Evolutionary conservation across 2,888 invertebrate genomes (phyloP), one percentile per base, ranked within the genome.

Genomic region (Choreutis nemorana): DNA sequence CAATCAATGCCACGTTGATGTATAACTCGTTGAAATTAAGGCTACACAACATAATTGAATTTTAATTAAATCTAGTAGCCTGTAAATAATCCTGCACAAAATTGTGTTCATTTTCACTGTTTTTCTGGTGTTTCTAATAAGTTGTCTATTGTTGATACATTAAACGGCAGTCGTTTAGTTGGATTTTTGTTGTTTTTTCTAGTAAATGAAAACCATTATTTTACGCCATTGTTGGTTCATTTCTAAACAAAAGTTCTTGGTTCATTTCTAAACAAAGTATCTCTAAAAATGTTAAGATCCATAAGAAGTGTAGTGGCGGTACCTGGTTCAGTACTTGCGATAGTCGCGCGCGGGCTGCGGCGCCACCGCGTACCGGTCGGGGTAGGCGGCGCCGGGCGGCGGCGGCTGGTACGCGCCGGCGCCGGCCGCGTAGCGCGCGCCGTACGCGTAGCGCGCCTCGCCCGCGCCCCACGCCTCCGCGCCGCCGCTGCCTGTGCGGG

Each of bases 381-480:
- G 65, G 54, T 77, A 75, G 44, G 23, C 23, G 31, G 68, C 71
- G 43, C 75, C 73, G 47, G 77, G 75, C 44, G 77, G 77, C 43
- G 75, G 72, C 45, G 77, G 75, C 54, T 75, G 73, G 62, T 75
- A 78, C 45, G 62, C 45, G 44, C 59, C 48, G 37, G 55, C 47
- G 51, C 66, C 72, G 44, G 73, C 72, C 36, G 67, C 40, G 46
- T 75, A 75, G 60, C 73, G 73, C 10, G 39, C 36, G 25, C 42
- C 41, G 35, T 49, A 42, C 32, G 48, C 53, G 53, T 71, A 72
- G 23, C 71, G 67, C 34, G 65, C 25, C 41, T 71, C 73, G 30
- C 59, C 49, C 44, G 9, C 22, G 14, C 13, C 34, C 20, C 10
- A 24, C 12, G 57, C 29, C 63, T 65, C 64, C 34, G 58, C 42